Evolutionary conservation across 1,140 invertebrate genomes (phyloP).

Genomic region (Fopius arisanus): DNA sequence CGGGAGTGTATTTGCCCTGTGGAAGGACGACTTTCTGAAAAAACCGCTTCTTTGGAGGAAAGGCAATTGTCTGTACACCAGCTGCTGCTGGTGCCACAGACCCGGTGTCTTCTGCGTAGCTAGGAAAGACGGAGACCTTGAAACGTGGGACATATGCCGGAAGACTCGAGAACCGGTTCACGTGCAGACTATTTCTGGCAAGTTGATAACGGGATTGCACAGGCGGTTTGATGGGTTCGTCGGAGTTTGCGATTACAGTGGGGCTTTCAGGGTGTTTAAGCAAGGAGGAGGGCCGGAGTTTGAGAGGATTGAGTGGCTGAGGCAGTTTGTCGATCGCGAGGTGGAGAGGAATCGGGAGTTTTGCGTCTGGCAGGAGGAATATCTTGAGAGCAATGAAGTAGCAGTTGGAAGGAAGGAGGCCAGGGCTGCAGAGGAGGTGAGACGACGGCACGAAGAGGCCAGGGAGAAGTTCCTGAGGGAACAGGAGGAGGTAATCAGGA

Average conservation of each 20-base stretch:
- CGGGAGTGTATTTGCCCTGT: constrained; percentile 68
- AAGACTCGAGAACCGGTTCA: constrained; percentile 42
- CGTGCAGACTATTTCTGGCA: constrained; percentile 41
- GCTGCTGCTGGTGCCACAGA: constrained; percentile 63
- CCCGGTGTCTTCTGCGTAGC: constrained; percentile 64
- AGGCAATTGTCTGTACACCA: constrained; percentile 59
- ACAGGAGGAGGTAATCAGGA: constrained; percentile 40
- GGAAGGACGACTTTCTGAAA: constrained; percentile 64
- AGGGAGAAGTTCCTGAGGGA: constrained; percentile 44
- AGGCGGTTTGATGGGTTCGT: constrained; percentile 27
- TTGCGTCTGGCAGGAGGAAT: constrained; percentile 44
- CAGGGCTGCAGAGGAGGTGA: constrained; percentile 40
- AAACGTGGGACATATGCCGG: constrained; percentile 65
- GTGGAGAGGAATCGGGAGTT: constrained; percentile 49
- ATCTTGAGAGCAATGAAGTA: constrained; percentile 39
- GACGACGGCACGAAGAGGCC: constrained; percentile 40
- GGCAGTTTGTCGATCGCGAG: constrained; percentile 49
- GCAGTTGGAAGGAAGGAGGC: constrained; percentile 37
- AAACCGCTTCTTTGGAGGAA: constrained; percentile 67
- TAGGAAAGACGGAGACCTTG: constrained; percentile 63
- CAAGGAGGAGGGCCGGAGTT: constrained; percentile 32
- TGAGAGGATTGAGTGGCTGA: constrained; percentile 50
- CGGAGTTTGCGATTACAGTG: constrained; percentile 43
- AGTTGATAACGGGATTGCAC: constrained; percentile 45
- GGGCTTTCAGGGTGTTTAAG: constrained; percentile 40